Percentiles rank a stretch among this genome's conserved stretches.
Conservation (phyloP, 1,140 invertebrate genomes). For the Paralvinella palmiformis region DNA sequence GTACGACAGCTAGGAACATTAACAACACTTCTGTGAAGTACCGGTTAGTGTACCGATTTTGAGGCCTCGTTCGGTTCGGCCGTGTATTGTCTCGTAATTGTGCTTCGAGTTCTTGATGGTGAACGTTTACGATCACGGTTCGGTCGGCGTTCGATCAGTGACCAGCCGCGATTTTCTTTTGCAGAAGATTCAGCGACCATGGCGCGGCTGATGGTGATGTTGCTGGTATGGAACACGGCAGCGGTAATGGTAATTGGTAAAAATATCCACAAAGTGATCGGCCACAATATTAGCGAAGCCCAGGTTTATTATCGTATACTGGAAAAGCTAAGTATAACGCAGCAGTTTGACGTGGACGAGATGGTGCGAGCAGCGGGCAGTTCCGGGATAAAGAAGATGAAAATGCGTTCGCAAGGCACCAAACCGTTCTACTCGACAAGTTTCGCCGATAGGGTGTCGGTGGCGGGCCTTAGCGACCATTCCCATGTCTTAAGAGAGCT, state of each 20-base stretch:
- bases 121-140: background rate
- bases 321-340: background rate
- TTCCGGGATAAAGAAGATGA: constrained; percentile 2
- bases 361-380: background rate
- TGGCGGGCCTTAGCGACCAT: constrained; percentile 17
- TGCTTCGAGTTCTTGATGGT: background rate
- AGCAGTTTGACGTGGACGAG: background rate
- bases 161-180: background rate
- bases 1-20: too few relatives aligned
- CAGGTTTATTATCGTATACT: background rate
- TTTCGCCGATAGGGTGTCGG: background rate
- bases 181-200: background rate
- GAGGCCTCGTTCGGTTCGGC: background rate
- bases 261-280: background rate
- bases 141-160: background rate
- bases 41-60: background rate
- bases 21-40: too few relatives aligned
- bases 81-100: too few relatives aligned
- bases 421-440: background rate
- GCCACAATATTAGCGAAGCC: too few relatives aligned
- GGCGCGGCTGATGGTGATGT: background rate
- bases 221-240: background rate
- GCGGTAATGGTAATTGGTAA: background rate
- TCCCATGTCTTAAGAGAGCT: constrained; percentile 30
- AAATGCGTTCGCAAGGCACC: background rate